Evolutionary conservation across 2,797 vertebrate species (phyloP), one percentile per base, ranked within the genome.

Genomic region (Paratrypauchen microcephalus): DNA sequence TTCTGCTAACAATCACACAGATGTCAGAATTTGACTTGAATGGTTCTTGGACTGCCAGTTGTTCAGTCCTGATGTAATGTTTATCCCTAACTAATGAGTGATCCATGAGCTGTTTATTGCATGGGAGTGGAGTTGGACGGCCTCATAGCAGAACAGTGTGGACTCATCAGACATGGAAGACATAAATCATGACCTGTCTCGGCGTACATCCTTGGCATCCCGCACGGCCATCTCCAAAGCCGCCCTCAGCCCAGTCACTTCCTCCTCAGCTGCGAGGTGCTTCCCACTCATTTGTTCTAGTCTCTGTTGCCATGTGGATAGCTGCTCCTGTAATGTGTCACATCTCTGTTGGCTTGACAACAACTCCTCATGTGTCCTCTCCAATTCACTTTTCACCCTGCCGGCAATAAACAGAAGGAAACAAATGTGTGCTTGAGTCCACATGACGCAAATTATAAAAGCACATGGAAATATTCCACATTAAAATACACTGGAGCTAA

Each of bases 351-450:
- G 94, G 89, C 92, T 95, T 86, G 91, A 88, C 47, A 91, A 93
- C 88, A 93, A 90, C 70, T 83, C 92, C 68, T 94, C 88, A 36
- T 95, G 92, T 90, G 93, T 95, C 73, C 95, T 95, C 87, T 92
- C 94, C 81, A 96, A 83, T 78, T 95, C 92, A 75, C 77, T 94
- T 5, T 76, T 92, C 69, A 96, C 91, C 65, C 95, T 97, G 78
- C 74, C 77, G 65, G 71, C 74, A 32, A 81, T 66, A 87, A 28
- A 60, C 71, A 77, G 59, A 58, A 57, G 28, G 56, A 71, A 63
- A 50, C 16, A 65, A 65, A 65, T 21, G 15, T n/a, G 47, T n/a
- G 48, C 24, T 52, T 32, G 18, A 65, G 47, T 21, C 26, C 5
- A 57, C 24, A 28, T 57, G 55, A 26, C 0, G 13, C 5, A 6